A percentile compares a stretch with the other conserved stretches of the same genome.
Conservation (phyloP, 2,113 vertebrate species). For the Arizona elegans region DNA sequence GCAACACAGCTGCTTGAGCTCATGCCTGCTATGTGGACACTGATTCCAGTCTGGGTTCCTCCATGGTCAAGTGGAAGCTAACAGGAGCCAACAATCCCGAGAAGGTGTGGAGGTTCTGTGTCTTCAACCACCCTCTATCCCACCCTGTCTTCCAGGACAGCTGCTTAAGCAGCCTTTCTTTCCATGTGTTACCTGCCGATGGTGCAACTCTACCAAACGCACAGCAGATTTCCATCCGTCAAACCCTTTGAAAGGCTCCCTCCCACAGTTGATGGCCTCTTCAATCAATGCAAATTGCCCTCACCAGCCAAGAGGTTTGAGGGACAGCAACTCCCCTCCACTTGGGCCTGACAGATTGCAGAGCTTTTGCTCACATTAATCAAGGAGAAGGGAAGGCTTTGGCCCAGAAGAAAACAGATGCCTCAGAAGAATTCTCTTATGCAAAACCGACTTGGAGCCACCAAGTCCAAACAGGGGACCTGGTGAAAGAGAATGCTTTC, state of each 20-base stretch:
- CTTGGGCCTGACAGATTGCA: background rate
- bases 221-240: background rate
- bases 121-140: background rate
- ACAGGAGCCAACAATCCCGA: too few species aligned
- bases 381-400: background rate
- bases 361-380: background rate
- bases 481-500: background rate
- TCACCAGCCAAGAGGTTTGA: background rate
- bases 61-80: background rate
- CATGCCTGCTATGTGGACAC: too few species aligned
- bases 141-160: background rate
- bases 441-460: background rate
- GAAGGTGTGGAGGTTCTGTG: background rate
- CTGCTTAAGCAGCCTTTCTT: too few species aligned
- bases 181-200: background rate
- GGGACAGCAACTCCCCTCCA: background rate
- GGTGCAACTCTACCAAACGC: background rate
- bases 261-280: background rate
- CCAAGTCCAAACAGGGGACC: background rate
- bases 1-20: background rate
- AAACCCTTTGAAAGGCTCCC: background rate
- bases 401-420: background rate
- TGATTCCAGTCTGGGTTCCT: background rate
- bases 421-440: background rate
- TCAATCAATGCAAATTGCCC: conserved; percentile 14